phyloP scores from a whole-genome alignment of 2,888 invertebrate species.

The Notocelia uddmanniana region DNA sequence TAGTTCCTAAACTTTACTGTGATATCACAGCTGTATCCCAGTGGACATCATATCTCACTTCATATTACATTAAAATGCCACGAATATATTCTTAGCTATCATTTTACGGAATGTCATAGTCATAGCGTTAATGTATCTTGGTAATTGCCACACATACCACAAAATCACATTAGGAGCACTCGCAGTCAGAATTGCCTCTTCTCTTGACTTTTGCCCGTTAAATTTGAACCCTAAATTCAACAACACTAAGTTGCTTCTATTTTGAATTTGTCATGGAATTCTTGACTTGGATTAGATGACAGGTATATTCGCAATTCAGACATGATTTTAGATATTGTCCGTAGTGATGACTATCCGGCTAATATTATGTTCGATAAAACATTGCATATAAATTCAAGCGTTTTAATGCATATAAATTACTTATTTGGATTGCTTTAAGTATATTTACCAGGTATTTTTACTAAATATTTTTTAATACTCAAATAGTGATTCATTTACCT shows the following conservation, averaged over 20 bases:
- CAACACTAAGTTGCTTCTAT: not conserved
- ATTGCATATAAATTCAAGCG: conserved; percentile 25
- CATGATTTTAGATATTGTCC: too few relatives aligned
- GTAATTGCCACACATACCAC: conserved; percentile 27
- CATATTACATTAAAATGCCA: not conserved
- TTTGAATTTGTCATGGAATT: not conserved
- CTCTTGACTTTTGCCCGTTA: not conserved
- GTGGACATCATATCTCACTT: not conserved
- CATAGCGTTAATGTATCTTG: conserved; percentile 23
- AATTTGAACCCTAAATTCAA: not conserved
- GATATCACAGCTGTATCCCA: too few relatives aligned
- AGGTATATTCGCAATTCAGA: conserved; percentile 26
- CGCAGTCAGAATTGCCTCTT: not conserved
- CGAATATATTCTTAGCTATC: not conserved
- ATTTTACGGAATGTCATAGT: conserved; percentile 20
- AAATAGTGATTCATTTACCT: too few relatives aligned
- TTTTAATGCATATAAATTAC: conserved; percentile 37
- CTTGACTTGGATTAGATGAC: not conserved
- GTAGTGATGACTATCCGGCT: too few relatives aligned
- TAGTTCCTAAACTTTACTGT: too few relatives aligned
- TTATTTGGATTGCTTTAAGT: not conserved
- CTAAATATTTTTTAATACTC: not conserved
- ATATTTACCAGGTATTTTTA: not conserved
- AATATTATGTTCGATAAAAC: conserved; percentile 18
- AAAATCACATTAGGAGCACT: conserved; percentile 3